Base-by-base conservation (phyloP, 2,888 invertebrate genomes). In the Caenorhabditis plicata region DNA sequence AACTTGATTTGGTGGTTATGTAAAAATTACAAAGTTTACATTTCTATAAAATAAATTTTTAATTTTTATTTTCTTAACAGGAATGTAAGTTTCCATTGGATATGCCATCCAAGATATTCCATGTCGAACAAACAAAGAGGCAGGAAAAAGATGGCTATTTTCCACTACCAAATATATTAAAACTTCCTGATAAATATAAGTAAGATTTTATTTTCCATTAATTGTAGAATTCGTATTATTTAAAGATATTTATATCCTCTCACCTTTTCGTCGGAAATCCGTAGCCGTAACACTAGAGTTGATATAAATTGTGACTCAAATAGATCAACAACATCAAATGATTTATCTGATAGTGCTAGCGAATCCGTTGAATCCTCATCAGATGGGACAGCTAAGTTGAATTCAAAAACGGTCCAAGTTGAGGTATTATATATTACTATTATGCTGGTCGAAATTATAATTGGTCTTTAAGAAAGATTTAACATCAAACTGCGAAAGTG, bases 41-140 rank as follows among this genome's bases (percentile, higher is more conserved):
- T 39, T 53, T 46, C 33, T 17, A 31, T 35, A 11, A 32, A 9
- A 15, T 31, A 13, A 19, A 20, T 40, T 13, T 23, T 40, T 19
- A 31, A 23, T 26, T 22, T 32, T 31, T 17, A 11, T 42, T 26
- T 32, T 38, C 13, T 27, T 70, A 73, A 51, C 49, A 77, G 77
- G 53, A 51, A 11, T 78, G 78, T 54, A 42, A 47, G 17, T 78
- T 76, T 33, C 78, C 78, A 5, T 47, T 76, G 26, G 68, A 71
- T 32, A 68, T 78, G 67, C 78, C 78, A 3, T 40, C 66, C 3
- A 60, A 74, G 4, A 66, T 78, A 27, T 78, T 65, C 42, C 73
- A 75, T 64, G 64, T 70, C 17, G 57, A 43, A 7, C 62, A 75
- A 39, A 65, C 63, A 5, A 32, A 65, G 2, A 50, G 60, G 2